phyloP scores from a whole-genome alignment of 1,140 invertebrate genomes.

The Neotoxoptera formosana region DNA sequence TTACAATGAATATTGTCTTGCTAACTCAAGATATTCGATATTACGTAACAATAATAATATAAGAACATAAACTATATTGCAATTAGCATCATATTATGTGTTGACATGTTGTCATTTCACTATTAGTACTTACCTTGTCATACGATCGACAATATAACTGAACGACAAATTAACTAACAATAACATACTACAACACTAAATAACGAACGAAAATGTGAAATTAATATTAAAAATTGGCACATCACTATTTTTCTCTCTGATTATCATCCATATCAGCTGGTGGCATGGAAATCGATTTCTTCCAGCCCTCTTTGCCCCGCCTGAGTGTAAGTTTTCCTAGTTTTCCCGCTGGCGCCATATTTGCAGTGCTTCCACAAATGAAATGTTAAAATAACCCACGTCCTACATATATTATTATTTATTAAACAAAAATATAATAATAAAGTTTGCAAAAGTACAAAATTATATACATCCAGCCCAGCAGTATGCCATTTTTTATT shows the following conservation, averaged over 20 bases:
- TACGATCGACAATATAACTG: not conserved
- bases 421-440: not conserved
- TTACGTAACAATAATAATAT: not conserved
- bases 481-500: not conserved
- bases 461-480: not conserved
- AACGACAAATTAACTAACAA: not conserved
- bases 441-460: not conserved
- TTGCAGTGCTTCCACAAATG: slow-evolving; percentile 23
- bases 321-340: slow-evolving; percentile 10
- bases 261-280: slow-evolving; percentile 48
- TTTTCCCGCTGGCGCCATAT: slow-evolving; percentile 31
- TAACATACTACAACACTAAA: not conserved
- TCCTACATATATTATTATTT: not conserved
- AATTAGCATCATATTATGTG: no score
- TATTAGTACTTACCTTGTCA: slow-evolving; percentile 7
- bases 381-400: not conserved
- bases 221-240: not conserved
- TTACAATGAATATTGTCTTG: not conserved
- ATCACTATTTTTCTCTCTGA: slow-evolving; percentile 2
- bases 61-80: not conserved
- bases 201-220: not conserved
- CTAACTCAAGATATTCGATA: not conserved
- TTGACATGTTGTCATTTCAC: not conserved
- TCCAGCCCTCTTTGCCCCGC: not conserved
- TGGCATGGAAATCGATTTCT: slow-evolving; percentile 46